Conservation (phyloP, 2,113 vertebrate genomes). For the Eclectus roratus region DNA sequence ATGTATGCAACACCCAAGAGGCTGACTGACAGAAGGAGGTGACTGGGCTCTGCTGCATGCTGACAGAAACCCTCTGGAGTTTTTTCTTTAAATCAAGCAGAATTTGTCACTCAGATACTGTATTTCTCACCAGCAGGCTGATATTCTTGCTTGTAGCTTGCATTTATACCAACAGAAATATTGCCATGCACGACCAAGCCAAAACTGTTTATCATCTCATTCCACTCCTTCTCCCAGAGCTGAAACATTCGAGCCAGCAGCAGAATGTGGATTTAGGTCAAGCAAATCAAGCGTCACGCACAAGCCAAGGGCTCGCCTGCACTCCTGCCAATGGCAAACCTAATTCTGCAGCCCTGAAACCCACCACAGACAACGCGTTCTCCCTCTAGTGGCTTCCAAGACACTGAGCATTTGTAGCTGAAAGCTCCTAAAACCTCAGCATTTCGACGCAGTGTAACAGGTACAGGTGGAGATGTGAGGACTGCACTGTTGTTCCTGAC, state of each 20-base stretch:
- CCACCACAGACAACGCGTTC: not conserved
- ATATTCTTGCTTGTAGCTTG: not conserved
- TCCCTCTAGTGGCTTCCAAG: not conserved
- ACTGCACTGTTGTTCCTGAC: not conserved
- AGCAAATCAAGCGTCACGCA: not conserved
- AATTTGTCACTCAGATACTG: not conserved
- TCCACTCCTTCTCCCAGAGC: not conserved
- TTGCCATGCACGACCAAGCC: not conserved
- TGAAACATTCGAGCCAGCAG: not conserved
- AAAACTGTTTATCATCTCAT: not conserved
- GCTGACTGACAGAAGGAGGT: not conserved
- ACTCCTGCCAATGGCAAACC: not conserved
- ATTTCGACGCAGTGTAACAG: not conserved
- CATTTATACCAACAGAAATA: not conserved
- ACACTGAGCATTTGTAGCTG: not conserved
- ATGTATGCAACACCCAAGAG: not conserved
- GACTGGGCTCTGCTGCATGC: not conserved
- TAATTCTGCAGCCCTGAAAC: not conserved
- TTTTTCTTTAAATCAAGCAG: not conserved
- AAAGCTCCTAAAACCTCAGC: not conserved
- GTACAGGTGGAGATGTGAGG: not conserved
- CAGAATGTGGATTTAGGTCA: constrained; percentile 46
- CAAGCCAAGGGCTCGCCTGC: not conserved
- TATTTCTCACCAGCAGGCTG: not conserved
- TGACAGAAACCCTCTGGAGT: not conserved